These are phyloP conservation scores for Holocentrus rufus DNA, from an alignment of 2,797 vertebrate species.

Conservation along the genomic window DNA sequence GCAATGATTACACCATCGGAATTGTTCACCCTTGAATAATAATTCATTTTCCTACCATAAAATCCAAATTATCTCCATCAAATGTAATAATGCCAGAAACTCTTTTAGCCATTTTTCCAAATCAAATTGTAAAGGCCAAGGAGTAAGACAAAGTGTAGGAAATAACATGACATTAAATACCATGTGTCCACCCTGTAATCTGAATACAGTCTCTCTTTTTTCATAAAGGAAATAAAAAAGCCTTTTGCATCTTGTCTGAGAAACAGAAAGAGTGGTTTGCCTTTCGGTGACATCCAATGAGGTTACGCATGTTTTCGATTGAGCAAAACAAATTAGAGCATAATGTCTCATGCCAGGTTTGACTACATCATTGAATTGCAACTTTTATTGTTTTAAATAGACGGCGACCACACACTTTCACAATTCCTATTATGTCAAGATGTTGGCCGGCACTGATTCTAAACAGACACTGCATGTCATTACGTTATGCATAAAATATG, in stretches of 20 bases:
- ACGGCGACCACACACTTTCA: neutral
- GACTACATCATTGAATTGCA: constrained; percentile 20
- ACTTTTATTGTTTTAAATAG: constrained; percentile 22
- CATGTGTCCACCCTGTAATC: neutral
- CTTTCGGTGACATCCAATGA: constrained; percentile 44
- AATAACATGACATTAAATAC: constrained; percentile 51
- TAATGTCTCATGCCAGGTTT: constrained; percentile 17
- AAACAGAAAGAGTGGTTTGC: constrained; percentile 38
- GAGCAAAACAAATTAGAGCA: constrained; percentile 27
- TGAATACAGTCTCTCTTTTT: constrained; percentile 36
- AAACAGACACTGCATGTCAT: neutral
- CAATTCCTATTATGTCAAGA: constrained; percentile 1
- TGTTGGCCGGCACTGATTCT: neutral
- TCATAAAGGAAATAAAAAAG: constrained; percentile 45
- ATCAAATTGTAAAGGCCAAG: constrained; percentile 76
- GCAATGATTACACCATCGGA: constrained; percentile 1
- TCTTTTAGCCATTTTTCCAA: constrained; percentile 58
- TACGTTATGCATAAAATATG: neutral
- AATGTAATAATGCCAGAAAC: constrained; percentile 46
- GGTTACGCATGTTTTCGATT: constrained; percentile 34
- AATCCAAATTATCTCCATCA: constrained; percentile 38
- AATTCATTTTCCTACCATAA: neutral
- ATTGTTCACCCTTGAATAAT: constrained; percentile 8
- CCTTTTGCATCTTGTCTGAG: constrained; percentile 46
- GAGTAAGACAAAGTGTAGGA: constrained; percentile 58